Conservation (phyloP, 2,113 vertebrate genomes). For the Albula glossodonta region DNA sequence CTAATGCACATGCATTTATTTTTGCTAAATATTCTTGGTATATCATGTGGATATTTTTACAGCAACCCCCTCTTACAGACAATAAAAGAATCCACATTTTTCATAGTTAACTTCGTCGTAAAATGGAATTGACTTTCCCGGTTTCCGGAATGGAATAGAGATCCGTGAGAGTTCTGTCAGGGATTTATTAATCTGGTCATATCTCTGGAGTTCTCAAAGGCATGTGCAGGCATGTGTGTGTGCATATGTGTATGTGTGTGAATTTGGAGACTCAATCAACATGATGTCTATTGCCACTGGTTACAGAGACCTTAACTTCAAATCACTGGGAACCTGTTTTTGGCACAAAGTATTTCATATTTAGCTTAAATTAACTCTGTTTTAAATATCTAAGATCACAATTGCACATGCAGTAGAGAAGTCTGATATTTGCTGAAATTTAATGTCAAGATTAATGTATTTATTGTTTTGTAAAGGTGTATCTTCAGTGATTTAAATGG, state of each 20-base stretch:
- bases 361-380: slow-evolving; percentile 8
- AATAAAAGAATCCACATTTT: slow-evolving; percentile 47
- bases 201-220: slow-evolving; percentile 41
- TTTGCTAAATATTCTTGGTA: not conserved
- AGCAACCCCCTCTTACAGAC: slow-evolving; percentile 30
- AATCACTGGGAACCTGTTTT: slow-evolving; percentile 39
- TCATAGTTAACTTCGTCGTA: slow-evolving; percentile 46
- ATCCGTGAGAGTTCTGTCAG: slow-evolving; percentile 49
- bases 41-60: not conserved
- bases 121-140: slow-evolving; percentile 45
- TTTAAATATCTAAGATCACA: not conserved
- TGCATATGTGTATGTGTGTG: slow-evolving; percentile 23
- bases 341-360: slow-evolving; percentile 9
- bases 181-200: slow-evolving; percentile 55
- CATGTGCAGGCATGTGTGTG: slow-evolving; percentile 33
- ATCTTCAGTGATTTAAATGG: not conserved
- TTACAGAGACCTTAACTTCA: slow-evolving; percentile 54
- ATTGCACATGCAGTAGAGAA: not conserved
- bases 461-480: not conserved
- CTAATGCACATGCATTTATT: not conserved
- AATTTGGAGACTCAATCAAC: slow-evolving; percentile 42
- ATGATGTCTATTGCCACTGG: slow-evolving; percentile 55
- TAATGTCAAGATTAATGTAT: too few species aligned
- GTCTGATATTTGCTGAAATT: not conserved
- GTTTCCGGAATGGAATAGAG: slow-evolving; percentile 48